phyloP scores from a whole-genome alignment of 2,797 vertebrate species.

The Melopsittacus undulatus region DNA sequence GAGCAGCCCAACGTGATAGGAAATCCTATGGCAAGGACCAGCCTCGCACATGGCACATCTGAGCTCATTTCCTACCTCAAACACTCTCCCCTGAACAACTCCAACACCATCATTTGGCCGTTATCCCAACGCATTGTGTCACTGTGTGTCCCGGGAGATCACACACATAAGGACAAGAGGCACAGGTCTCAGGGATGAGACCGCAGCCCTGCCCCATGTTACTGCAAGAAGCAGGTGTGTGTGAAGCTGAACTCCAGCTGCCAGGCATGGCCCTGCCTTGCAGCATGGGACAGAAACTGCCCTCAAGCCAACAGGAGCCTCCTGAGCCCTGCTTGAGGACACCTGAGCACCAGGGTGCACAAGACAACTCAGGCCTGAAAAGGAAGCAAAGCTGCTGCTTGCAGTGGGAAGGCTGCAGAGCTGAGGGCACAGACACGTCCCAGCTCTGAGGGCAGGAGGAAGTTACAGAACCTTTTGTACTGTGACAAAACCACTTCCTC shows the following conservation, averaged over 20 bases:
- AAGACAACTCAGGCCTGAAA: background rate
- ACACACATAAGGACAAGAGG: background rate
- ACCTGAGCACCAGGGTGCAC: background rate
- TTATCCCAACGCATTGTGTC: background rate
- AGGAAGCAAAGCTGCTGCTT: background rate
- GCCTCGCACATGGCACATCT: background rate
- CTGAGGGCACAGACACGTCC: fast-evolving
- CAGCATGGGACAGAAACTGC: background rate
- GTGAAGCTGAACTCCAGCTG: background rate
- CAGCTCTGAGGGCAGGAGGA: constrained; percentile 15
- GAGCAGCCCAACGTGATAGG: fast-evolving
- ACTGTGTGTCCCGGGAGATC: background rate
- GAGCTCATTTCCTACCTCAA: background rate
- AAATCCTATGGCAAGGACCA: background rate
- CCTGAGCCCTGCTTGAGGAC: background rate
- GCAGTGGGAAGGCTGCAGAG: background rate
- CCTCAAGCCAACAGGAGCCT: background rate
- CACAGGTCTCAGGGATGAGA: background rate
- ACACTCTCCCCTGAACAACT: background rate
- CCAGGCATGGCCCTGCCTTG: background rate
- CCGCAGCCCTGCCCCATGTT: fast-evolving
- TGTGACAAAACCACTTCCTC: constrained; percentile 67
- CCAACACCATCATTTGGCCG: background rate
- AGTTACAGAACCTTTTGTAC: constrained; percentile 57
- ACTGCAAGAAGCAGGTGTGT: too few species aligned